Conservation (phyloP, 2,113 vertebrate species). For the Speoplatyrhinus poulsoni region DNA sequence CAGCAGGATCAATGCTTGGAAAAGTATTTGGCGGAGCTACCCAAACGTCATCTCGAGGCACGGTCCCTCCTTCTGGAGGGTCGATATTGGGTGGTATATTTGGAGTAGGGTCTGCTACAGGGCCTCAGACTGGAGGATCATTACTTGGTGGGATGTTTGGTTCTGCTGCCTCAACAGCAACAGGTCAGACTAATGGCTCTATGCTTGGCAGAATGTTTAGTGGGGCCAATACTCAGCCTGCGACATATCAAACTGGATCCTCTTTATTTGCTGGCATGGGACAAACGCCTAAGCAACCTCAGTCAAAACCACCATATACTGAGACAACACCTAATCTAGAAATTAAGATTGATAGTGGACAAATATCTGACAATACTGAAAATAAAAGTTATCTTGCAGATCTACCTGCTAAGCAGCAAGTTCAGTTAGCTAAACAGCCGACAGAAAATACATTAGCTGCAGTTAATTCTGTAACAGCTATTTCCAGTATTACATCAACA, state of each 20-base stretch:
- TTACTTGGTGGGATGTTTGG: slow-evolving; percentile 67
- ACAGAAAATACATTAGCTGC: not conserved
- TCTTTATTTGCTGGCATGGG: slow-evolving; percentile 55
- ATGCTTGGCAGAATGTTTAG: slow-evolving; percentile 69
- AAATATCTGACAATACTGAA: slow-evolving; percentile 9
- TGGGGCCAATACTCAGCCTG: slow-evolving; percentile 44
- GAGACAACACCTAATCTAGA: slow-evolving; percentile 28
- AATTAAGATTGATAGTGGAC: slow-evolving; percentile 35
- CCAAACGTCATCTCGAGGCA: slow-evolving; percentile 42
- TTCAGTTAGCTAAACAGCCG: not conserved
- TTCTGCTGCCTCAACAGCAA: slow-evolving; percentile 31
- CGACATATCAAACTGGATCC: slow-evolving; percentile 51
- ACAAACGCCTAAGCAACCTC: slow-evolving; percentile 50
- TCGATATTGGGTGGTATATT: slow-evolving; percentile 69
- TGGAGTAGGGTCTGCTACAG: slow-evolving; percentile 52
- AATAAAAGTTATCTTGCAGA: slow-evolving; percentile 12
- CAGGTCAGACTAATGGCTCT: slow-evolving; percentile 52
- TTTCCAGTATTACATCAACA: slow-evolving; percentile 7
- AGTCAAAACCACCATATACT: slow-evolving; percentile 30
- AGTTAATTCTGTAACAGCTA: slow-evolving; percentile 12
- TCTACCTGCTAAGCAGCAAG: slow-evolving; percentile 14
- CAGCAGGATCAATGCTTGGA: slow-evolving; percentile 53
- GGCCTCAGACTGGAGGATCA: slow-evolving; percentile 54
- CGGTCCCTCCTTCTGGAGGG: slow-evolving; percentile 31
- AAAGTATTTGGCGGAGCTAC: slow-evolving; percentile 60